A percentile compares a stretch with the other conserved stretches of the same genome.
phyloP scores from a whole-genome alignment of 2,888 invertebrate genomes.

The Tenthredo amoena region DNA sequence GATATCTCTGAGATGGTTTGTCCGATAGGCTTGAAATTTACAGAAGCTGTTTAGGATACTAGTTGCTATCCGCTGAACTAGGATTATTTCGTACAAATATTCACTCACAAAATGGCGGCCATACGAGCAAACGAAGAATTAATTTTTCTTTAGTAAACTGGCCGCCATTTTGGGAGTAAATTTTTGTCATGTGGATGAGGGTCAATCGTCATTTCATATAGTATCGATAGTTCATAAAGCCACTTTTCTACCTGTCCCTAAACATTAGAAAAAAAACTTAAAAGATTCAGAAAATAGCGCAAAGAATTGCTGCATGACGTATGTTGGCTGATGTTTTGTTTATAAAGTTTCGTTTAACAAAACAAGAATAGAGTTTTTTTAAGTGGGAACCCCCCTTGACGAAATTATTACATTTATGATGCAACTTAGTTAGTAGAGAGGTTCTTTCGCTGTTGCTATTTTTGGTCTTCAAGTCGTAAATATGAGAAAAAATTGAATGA shows the following conservation, averaged over 20 bases:
- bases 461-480: no score
- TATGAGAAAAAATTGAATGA: no score
- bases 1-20: not conserved
- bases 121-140: not conserved
- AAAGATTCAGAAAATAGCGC: not conserved
- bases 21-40: not conserved
- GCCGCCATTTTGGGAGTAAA: not conserved
- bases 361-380: no score
- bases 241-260: not conserved
- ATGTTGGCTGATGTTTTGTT: no score
- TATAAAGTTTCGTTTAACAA: no score
- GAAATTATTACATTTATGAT: no score
- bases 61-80: not conserved
- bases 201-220: not conserved
- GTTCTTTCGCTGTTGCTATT: no score
- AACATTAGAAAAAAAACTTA: not conserved
- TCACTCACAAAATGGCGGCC: not conserved
- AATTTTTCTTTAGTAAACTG: not conserved
- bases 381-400: no score
- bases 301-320: not conserved
- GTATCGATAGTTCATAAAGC: not conserved
- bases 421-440: no score
- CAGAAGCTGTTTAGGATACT: not conserved
- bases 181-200: not conserved
- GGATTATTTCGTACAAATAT: not conserved